Evolutionary conservation across 1,140 invertebrate species (phyloP).

Genomic region (Procambarus clarkii): DNA sequence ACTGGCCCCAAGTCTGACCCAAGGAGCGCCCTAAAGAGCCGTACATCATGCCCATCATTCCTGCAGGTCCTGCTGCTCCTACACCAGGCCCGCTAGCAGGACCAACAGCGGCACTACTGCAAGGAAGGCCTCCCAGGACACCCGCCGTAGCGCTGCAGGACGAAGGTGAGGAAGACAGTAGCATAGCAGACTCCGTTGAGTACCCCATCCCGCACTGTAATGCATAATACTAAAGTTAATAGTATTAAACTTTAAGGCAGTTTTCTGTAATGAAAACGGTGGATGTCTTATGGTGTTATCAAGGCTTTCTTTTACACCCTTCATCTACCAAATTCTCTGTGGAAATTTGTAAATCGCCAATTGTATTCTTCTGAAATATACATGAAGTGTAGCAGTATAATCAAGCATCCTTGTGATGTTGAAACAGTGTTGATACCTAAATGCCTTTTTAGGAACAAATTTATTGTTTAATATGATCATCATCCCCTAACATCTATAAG

Average conservation of each 20-base stretch:
- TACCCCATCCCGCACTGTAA: conserved; percentile 49
- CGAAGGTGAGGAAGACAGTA: conserved; percentile 26
- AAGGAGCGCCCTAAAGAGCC: conserved; percentile 29
- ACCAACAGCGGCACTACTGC: background rate
- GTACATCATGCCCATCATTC: conserved; percentile 44
- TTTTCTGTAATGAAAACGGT: too few species aligned
- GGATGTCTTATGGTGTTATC: too few species aligned
- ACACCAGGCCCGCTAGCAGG: background rate
- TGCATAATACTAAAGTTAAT: background rate
- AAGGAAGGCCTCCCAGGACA: background rate
- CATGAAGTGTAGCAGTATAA: too few species aligned
- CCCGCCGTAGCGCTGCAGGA: conserved; percentile 42
- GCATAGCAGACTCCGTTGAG: conserved; percentile 45
- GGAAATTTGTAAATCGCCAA: too few species aligned
- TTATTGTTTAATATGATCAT: too few species aligned
- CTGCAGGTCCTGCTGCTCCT: background rate
- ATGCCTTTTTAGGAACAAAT: too few species aligned
- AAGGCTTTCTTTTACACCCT: too few species aligned
- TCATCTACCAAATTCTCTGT: too few species aligned
- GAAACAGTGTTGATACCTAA: too few species aligned
- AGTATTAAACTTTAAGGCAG: background rate
- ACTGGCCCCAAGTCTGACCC: conserved; percentile 31
- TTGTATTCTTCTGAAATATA: too few species aligned
- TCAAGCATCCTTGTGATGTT: too few species aligned
- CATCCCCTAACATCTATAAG: too few species aligned